phyloP scores from a whole-genome alignment of 2,888 invertebrate species.

The Hypsopygia costalis region DNA sequence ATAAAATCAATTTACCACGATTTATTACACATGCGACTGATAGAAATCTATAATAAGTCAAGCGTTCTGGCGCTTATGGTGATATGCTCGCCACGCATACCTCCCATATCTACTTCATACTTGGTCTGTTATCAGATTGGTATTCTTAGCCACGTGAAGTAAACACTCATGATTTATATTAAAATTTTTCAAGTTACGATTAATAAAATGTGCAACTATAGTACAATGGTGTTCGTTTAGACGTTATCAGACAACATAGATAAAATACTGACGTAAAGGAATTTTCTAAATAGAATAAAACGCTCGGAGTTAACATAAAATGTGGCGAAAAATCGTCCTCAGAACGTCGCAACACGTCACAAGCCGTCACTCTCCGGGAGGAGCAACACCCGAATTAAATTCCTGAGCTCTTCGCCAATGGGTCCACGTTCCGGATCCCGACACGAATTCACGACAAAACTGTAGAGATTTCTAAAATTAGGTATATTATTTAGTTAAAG shows the following conservation, averaged over 20 bases:
- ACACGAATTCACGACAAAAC: constrained; percentile 46
- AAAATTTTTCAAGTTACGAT: too few relatives aligned
- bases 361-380: constrained; percentile 54
- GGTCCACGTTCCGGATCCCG: constrained; percentile 32
- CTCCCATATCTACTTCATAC: too few relatives aligned
- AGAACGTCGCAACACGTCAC: constrained; percentile 56
- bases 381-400: constrained; percentile 71
- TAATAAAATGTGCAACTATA: too few relatives aligned
- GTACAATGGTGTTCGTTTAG: too few relatives aligned
- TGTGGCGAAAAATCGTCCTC: constrained; percentile 51
- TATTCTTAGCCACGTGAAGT: too few relatives aligned
- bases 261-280: constrained; percentile 4
- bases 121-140: too few relatives aligned
- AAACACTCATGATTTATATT: too few relatives aligned
- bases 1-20: too few relatives aligned
- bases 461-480: constrained; percentile 44
- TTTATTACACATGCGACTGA: too few relatives aligned
- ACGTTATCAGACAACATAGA: background rate
- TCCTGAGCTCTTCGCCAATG: constrained; percentile 52
- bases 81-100: too few relatives aligned
- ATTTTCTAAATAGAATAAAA: constrained; percentile 43
- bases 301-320: constrained; percentile 43
- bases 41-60: too few relatives aligned
- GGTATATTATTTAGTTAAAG: constrained; percentile 37
- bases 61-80: too few relatives aligned